Conservation (phyloP, 1,140 invertebrate species). For the Ridgeia piscesae region DNA sequence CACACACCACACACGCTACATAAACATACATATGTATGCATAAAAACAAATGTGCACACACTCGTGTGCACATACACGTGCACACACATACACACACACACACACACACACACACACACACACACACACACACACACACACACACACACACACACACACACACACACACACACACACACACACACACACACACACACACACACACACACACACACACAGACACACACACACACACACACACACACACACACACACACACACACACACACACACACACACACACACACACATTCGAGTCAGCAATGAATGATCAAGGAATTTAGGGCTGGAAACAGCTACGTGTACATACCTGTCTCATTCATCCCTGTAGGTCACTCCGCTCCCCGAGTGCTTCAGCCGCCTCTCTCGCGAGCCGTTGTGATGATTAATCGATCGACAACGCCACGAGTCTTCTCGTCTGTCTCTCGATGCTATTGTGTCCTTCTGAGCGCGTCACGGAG, state of each 20-base stretch:
- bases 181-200: too few species aligned
- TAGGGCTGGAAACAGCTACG: too few species aligned
- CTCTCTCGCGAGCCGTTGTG: background rate
- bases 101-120: background rate
- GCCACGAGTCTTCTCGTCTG: background rate
- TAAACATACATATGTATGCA: background rate
- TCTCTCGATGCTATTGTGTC: background rate
- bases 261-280: constrained; percentile 28
- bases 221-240: constrained; percentile 15
- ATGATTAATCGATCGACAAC: background rate
- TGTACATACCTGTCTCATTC: too few species aligned
- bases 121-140: background rate
- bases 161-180: too few species aligned
- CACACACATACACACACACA: too few species aligned
- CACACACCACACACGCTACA: too few species aligned
- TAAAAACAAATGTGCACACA: too few species aligned
- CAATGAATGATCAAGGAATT: too few species aligned
- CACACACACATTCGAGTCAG: constrained; percentile 11
- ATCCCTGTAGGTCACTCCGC: too few species aligned
- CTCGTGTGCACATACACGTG: too few species aligned
- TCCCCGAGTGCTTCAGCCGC: background rate
- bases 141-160: background rate
- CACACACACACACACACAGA: too few species aligned
- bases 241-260: constrained; percentile 23
- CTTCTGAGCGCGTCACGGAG: background rate